Evolutionary conservation across 2,113 vertebrate species (phyloP).

Genomic region (Bombycilla garrulus): DNA sequence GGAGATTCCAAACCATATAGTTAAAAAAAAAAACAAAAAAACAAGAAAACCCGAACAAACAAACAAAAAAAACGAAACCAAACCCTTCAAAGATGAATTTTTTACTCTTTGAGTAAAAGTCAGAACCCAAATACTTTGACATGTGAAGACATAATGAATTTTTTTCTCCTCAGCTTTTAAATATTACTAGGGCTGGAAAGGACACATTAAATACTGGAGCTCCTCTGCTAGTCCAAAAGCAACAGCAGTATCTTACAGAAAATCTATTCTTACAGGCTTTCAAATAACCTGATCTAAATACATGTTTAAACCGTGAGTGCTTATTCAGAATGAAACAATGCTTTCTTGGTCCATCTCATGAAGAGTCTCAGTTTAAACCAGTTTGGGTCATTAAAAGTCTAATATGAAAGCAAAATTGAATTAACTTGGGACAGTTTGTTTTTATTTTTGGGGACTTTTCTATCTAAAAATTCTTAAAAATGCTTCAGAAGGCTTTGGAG

Average conservation of each 20-base stretch:
- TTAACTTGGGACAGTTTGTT: neutral
- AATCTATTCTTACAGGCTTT: neutral
- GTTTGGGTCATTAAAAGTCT: neutral
- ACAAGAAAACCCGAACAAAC: neutral
- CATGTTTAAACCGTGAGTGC: neutral
- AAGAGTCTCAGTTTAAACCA: neutral
- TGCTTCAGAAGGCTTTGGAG: neutral
- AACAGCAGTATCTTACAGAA: neutral
- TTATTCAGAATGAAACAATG: neutral
- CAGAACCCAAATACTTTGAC: neutral
- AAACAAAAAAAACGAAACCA: neutral
- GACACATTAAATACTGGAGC: neutral
- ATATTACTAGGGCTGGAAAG: neutral
- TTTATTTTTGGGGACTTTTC: neutral
- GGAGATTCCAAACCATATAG: neutral
- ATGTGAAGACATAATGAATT: neutral
- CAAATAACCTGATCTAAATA: neutral
- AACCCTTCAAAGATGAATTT: neutral
- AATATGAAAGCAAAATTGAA: neutral
- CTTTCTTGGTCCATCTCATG: neutral
- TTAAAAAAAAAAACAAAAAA: neutral
- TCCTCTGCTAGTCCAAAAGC: neutral
- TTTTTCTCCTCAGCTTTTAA: neutral
- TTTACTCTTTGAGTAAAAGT: neutral
- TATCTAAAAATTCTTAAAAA: neutral